Base-by-base conservation (phyloP, 2,888 invertebrate species). In the Drosophila peninsularis region DNA sequence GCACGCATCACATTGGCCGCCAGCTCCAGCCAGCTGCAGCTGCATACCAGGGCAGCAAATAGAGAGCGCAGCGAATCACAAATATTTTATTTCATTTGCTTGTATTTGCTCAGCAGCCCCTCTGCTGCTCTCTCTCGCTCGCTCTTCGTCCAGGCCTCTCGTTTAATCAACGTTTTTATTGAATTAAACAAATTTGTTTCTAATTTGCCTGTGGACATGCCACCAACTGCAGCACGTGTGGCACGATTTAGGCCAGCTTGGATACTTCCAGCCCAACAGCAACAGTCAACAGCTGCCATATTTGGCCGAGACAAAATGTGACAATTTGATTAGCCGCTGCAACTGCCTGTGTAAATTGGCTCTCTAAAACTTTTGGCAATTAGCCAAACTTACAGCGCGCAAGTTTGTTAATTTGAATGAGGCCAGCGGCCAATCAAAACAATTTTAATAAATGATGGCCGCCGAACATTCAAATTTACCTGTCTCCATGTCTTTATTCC, bases 181-280 rank as follows among this genome's bases (percentile, higher is more conserved):
- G 73, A 80, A 87, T 80, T 74, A 78, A 78, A 68, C 76, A 78
- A 82, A 85, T 82, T 78, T 77, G 70, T 72, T 80, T 78, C 71
- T 79, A 82, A 85, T 78, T 78, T 76, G 64, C 52, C 62, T 24
- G 10, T 53, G 44, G 60, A 44, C 36, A 56, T n/a, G 39, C 17
- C 41, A 24, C n/a, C 49, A 14, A 21, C 49, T 27, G 47, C 49
- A 42, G 14, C 42, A 56, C 27, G 11, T 52, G 36, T 42, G 56
- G 19, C 44, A 24, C n/a, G 9, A 64, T 44, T 55, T 64, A 58
- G 71, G 60, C 52, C 62, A 67, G 71, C 50, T 62, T 57, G 41
- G 30, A 66, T 37, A n/a, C 47, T 34, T 36, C 27, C 60, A 24
- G 19, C 14, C 19, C n/a, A n/a, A n/a, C n/a, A n/a, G 11, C 32